Percentiles rank a stretch among this genome's conserved stretches.
phyloP scores from a whole-genome alignment of 2,797 vertebrate genomes.

The Poecilia picta region DNA sequence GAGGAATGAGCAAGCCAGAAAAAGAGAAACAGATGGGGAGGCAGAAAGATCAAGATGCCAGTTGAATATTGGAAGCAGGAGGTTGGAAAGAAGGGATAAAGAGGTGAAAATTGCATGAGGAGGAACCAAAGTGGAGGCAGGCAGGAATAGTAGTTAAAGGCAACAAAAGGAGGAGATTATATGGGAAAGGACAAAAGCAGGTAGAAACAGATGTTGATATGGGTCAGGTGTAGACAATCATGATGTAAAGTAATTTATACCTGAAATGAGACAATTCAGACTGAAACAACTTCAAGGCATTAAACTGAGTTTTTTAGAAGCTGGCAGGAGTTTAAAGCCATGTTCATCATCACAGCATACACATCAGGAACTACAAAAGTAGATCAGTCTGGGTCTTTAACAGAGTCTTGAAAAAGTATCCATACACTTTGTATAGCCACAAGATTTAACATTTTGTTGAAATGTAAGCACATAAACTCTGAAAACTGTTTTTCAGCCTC shows the following conservation, averaged over 20 bases:
- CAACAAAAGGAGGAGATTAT: slow-evolving; percentile 22
- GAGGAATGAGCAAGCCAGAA: neutral
- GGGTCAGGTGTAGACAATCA: slow-evolving; percentile 33
- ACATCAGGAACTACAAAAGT: slow-evolving; percentile 28
- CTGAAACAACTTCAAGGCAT: slow-evolving; percentile 34
- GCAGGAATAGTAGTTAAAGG: slow-evolving; percentile 19
- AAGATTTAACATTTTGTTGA: neutral
- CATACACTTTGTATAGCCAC: neutral
- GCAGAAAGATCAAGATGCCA: slow-evolving; percentile 19
- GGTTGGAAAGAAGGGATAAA: neutral
- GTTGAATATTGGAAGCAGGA: slow-evolving; percentile 1
- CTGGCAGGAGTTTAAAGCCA: slow-evolving; percentile 46
- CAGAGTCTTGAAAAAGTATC: neutral
- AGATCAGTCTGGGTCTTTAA: slow-evolving; percentile 2
- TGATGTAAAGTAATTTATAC: slow-evolving; percentile 25
- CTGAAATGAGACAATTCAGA: slow-evolving; percentile 18
- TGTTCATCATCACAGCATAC: slow-evolving; percentile 3
- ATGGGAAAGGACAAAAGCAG: slow-evolving; percentile 12
- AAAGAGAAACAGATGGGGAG: neutral
- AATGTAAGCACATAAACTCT: neutral
- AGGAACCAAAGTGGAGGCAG: slow-evolving; percentile 17
- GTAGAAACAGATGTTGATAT: slow-evolving; percentile 29
- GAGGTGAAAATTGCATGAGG: slow-evolving; percentile 23
- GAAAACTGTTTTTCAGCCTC: neutral
- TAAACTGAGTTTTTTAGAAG: slow-evolving; percentile 30